A percentile compares a stretch with the other conserved stretches of the same genome.
phyloP scores from a whole-genome alignment of 2,113 vertebrate genomes.

The Piaya cayana region DNA sequence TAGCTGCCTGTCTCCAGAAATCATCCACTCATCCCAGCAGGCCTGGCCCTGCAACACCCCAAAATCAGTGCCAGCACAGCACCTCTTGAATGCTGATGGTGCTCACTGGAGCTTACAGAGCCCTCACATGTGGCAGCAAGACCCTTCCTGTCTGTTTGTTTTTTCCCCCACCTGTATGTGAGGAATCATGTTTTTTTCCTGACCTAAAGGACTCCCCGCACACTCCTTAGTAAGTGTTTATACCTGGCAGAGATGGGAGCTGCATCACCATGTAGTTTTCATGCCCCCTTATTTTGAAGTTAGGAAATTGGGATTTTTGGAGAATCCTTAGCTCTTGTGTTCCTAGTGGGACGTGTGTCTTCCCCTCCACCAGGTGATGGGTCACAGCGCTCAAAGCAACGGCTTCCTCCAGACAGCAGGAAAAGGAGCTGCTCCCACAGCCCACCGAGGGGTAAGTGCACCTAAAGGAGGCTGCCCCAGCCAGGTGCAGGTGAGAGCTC shows the following conservation, averaged over 20 bases:
- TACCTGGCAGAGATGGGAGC: not conserved
- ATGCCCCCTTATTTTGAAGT: not conserved
- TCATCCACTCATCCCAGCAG: not conserved
- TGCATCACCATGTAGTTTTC: not conserved
- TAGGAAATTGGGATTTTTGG: not conserved
- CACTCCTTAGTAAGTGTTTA: not conserved
- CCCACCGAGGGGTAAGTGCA: constrained; percentile 80
- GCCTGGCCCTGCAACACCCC: not conserved
- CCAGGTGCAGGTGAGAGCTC: not conserved
- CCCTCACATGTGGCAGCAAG: not conserved
- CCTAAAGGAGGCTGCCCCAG: not conserved
- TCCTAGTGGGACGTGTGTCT: not conserved
- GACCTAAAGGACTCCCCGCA: not conserved
- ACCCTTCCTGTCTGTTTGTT: not conserved
- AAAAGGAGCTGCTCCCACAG: constrained; percentile 73
- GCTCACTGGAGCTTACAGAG: not conserved
- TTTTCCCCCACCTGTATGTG: not conserved
- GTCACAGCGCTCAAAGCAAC: constrained; percentile 81
- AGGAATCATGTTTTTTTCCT: not conserved
- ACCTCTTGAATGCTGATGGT: not conserved
- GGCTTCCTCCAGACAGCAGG: constrained; percentile 80
- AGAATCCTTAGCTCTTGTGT: not conserved
- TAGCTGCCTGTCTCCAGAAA: not conserved
- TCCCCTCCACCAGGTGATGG: constrained; percentile 54
- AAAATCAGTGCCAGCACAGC: not conserved